Conservation (phyloP, 2,888 invertebrate species). For the Catonia carolina region DNA sequence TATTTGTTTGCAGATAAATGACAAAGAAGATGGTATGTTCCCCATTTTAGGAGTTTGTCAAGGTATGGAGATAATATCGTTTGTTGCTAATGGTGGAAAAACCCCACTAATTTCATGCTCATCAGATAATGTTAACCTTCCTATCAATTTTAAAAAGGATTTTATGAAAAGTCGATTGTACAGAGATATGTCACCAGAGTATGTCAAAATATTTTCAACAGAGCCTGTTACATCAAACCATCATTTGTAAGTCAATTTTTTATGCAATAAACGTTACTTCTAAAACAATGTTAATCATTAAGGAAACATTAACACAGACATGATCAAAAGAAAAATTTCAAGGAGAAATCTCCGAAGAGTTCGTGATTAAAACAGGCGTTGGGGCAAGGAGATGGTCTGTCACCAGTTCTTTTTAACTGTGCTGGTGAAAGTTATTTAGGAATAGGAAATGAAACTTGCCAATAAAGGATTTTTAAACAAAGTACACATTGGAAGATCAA, state of each 20-base stretch:
- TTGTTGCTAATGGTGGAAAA: constrained; percentile 44
- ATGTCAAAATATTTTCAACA: constrained; percentile 51
- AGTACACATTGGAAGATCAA: too few relatives aligned
- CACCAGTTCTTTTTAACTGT: too few relatives aligned
- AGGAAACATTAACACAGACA: too few relatives aligned
- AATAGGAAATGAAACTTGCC: too few relatives aligned
- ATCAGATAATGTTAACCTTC: constrained; percentile 53
- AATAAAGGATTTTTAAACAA: too few relatives aligned
- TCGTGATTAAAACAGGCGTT: too few relatives aligned
- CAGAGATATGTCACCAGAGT: constrained; percentile 39
- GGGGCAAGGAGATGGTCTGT: too few relatives aligned
- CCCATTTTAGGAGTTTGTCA: constrained; percentile 86
- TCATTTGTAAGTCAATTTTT: constrained; percentile 51
- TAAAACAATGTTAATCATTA: too few relatives aligned
- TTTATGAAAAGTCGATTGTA: constrained; percentile 24
- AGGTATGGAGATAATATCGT: constrained; percentile 73
- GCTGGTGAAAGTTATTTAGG: too few relatives aligned
- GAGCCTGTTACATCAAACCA: constrained; percentile 66
- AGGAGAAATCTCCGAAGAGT: too few relatives aligned
- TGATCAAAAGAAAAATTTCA: too few relatives aligned
- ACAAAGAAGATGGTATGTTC: constrained; percentile 59
- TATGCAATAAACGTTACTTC: too few relatives aligned
- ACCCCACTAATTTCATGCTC: constrained; percentile 52
- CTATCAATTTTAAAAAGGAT: constrained; percentile 52
- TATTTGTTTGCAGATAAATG: constrained; percentile 49